phyloP scores from a whole-genome alignment of 2,888 invertebrate genomes.

The Eurytoma californica region DNA sequence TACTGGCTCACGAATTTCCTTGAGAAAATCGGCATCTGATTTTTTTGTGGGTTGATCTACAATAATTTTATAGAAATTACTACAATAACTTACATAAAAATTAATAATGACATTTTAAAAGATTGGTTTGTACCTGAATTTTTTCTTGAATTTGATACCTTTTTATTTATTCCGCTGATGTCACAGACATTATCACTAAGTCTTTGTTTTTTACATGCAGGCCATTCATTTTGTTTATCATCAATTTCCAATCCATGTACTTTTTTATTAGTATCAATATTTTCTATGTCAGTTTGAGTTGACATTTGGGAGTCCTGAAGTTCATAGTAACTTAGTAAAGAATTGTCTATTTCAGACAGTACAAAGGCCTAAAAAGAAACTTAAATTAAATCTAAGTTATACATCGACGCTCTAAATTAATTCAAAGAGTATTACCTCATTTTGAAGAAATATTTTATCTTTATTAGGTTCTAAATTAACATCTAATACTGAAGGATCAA shows the following conservation, averaged over 20 bases:
- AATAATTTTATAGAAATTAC: constrained; percentile 6
- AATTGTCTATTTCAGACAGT: constrained; percentile 61
- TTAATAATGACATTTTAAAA: neutral
- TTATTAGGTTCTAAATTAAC: constrained; percentile 81
- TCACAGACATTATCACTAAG: constrained; percentile 19
- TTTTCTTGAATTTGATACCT: neutral
- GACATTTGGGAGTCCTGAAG: constrained; percentile 57
- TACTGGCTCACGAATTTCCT: constrained; percentile 52
- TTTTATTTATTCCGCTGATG: constrained; percentile 6
- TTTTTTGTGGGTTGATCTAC: constrained; percentile 21
- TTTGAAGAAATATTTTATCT: constrained; percentile 76
- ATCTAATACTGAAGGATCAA: constrained; percentile 76
- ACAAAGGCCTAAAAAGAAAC: constrained; percentile 61
- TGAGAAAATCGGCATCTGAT: constrained; percentile 48
- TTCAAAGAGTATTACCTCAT: constrained; percentile 72
- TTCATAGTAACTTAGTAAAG: constrained; percentile 66
- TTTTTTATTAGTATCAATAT: constrained; percentile 51
- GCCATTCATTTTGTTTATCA: constrained; percentile 53
- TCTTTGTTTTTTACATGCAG: constrained; percentile 63
- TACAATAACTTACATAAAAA: neutral
- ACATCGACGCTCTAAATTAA: constrained; percentile 11
- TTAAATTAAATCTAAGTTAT: constrained; percentile 7
- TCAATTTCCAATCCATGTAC: constrained; percentile 15
- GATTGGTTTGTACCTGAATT: constrained; percentile 18
- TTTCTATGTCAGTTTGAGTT: constrained; percentile 48